phyloP scores from a whole-genome alignment of 2,888 invertebrate species.

The Harmothoe impar region DNA sequence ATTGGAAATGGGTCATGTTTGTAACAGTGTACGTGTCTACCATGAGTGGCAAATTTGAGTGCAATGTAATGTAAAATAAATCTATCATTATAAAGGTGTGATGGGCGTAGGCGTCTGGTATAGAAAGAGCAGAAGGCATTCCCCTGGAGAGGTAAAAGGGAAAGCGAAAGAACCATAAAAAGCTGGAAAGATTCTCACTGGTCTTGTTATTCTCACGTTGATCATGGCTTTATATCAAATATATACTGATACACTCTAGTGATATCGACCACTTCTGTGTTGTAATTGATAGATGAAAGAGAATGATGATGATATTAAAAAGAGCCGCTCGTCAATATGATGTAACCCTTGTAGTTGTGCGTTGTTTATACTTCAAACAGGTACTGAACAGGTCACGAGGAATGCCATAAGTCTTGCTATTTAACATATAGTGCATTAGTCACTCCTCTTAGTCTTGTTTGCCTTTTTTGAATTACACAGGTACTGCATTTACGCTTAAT shows the following conservation, averaged over 20 bases:
- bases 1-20: background rate
- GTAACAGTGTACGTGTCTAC: too few relatives aligned
- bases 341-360: background rate
- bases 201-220: background rate
- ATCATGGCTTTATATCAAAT: constrained; percentile 46
- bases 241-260: constrained; percentile 48
- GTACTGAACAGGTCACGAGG: background rate
- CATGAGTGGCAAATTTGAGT: too few relatives aligned
- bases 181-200: background rate
- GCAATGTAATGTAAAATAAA: background rate
- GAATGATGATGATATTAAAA: constrained; percentile 55
- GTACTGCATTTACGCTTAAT: too few relatives aligned
- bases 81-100: background rate
- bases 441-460: too few relatives aligned
- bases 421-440: too few relatives aligned
- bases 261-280: constrained; percentile 58
- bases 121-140: background rate
- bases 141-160: background rate
- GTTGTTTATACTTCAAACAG: background rate
- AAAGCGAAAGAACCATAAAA: background rate
- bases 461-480: too few relatives aligned
- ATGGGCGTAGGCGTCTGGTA: background rate
- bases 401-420: background rate
- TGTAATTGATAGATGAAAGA: constrained; percentile 53
- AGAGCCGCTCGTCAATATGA: constrained; percentile 33